Percentiles rank a stretch among this genome's conserved stretches.
Evolutionary conservation across 2,797 vertebrate genomes (phyloP).

Genomic region (Rhincodon typus): DNA sequence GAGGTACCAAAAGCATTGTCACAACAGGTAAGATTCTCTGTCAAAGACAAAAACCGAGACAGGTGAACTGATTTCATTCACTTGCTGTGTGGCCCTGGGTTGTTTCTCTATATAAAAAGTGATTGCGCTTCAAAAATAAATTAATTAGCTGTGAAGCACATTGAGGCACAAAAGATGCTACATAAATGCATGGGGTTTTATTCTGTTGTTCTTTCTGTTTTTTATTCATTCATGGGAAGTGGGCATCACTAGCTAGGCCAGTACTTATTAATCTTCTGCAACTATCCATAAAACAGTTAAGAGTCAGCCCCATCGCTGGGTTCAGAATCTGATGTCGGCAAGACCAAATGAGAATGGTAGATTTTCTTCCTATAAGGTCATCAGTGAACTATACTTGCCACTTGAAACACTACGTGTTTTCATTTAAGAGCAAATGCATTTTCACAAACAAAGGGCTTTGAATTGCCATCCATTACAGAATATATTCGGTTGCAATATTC

Average conservation of each 20-base stretch:
- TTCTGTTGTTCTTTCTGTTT: not conserved
- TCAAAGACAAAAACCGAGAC: not conserved
- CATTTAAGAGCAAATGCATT: not conserved
- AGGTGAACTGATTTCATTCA: not conserved
- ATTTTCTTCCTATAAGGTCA: too few relatives aligned
- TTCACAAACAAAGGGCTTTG: not conserved
- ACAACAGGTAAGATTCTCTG: too few relatives aligned
- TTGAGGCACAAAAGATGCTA: conserved; percentile 6
- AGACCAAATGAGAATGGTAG: too few relatives aligned
- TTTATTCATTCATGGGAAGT: too few relatives aligned
- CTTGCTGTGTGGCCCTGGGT: not conserved
- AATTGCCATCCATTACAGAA: not conserved
- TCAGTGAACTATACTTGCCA: too few relatives aligned
- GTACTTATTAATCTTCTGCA: too few relatives aligned
- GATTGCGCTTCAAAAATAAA: not conserved
- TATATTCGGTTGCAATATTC: not conserved
- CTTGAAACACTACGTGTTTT: not conserved
- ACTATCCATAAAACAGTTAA: too few relatives aligned
- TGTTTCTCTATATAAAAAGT: not conserved
- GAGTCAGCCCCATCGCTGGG: too few relatives aligned
- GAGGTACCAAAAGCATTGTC: too few relatives aligned
- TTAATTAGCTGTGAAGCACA: not conserved
- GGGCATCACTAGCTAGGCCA: too few relatives aligned
- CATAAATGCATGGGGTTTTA: not conserved
- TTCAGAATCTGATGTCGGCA: too few relatives aligned